These are phyloP conservation scores for Theocolax elegans DNA, from an alignment of 1,140 invertebrate species.

Conservation along the genomic window DNA sequence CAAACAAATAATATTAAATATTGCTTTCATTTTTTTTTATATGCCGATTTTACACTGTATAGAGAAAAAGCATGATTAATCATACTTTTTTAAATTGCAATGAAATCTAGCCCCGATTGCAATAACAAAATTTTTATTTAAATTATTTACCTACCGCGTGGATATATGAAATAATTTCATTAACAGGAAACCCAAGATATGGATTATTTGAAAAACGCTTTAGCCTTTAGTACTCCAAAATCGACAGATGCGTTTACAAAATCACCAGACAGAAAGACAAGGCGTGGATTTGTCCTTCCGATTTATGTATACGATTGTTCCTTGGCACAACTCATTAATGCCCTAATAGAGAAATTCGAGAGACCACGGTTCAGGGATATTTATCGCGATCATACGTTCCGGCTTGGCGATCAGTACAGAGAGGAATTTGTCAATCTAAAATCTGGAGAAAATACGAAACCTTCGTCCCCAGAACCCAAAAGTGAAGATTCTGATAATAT, in stretches of 20 bases:
- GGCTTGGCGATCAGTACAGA: conserved; percentile 53
- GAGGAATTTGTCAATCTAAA: conserved; percentile 65
- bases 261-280: not conserved
- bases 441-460: conserved; percentile 56
- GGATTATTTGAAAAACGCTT: conserved; percentile 24
- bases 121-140: too few species aligned
- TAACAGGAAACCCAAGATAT: conserved; percentile 13
- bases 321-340: conserved; percentile 70
- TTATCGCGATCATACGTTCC: conserved; percentile 69
- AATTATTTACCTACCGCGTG: too few species aligned
- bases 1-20: too few species aligned
- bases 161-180: too few species aligned
- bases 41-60: too few species aligned
- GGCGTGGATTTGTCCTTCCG: conserved; percentile 67
- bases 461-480: conserved; percentile 63
- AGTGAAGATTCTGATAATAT: conserved; percentile 66
- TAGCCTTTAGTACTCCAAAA: conserved; percentile 32
- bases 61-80: too few species aligned
- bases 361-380: conserved; percentile 64
- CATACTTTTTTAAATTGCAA: too few species aligned
- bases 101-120: too few species aligned
- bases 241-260: conserved; percentile 7
- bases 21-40: too few species aligned
- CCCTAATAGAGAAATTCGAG: conserved; percentile 69
- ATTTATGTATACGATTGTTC: conserved; percentile 80